phyloP scores from a whole-genome alignment of 2,113 vertebrate genomes.

The Suncus etruscus region DNA sequence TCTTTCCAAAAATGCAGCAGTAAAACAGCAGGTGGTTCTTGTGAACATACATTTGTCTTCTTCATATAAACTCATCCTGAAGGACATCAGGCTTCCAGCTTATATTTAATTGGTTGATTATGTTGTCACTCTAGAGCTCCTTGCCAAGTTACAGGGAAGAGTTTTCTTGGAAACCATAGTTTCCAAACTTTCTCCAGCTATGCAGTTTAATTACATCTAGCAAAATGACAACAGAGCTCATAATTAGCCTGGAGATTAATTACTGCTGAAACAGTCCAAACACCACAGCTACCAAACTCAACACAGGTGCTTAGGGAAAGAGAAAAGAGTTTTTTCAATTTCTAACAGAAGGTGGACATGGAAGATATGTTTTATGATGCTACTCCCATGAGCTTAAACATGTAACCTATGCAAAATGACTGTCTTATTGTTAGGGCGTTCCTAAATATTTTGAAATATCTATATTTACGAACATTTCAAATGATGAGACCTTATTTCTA shows the following conservation, averaged over 20 bases:
- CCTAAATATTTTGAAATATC: not conserved
- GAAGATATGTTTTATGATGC: constrained; percentile 51
- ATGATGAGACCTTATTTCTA: not conserved
- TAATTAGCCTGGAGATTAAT: constrained; percentile 85
- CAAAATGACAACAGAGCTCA: constrained; percentile 84
- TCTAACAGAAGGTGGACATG: constrained; percentile 69
- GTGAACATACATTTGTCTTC: constrained; percentile 80
- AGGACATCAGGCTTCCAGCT: constrained; percentile 78
- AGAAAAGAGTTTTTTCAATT: constrained; percentile 74
- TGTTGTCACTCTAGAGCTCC: constrained; percentile 76
- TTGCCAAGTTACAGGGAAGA: constrained; percentile 81
- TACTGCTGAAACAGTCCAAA: constrained; percentile 79
- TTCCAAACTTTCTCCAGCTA: constrained; percentile 85
- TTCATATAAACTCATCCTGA: constrained; percentile 75
- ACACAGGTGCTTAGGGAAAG: constrained; percentile 77
- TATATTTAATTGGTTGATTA: constrained; percentile 82
- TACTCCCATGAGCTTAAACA: constrained; percentile 52
- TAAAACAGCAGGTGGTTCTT: constrained; percentile 66
- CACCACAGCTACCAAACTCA: constrained; percentile 78
- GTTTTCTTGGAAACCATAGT: constrained; percentile 78
- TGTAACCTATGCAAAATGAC: constrained; percentile 27
- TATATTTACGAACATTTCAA: not conserved
- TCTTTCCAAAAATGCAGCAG: constrained; percentile 74
- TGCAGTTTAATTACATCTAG: constrained; percentile 84
- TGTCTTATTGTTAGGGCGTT: not conserved